Percentiles rank a stretch among this genome's conserved stretches.
Evolutionary conservation across 2,797 vertebrate species (phyloP).

Genomic region (Pseudomugil tenellus): DNA sequence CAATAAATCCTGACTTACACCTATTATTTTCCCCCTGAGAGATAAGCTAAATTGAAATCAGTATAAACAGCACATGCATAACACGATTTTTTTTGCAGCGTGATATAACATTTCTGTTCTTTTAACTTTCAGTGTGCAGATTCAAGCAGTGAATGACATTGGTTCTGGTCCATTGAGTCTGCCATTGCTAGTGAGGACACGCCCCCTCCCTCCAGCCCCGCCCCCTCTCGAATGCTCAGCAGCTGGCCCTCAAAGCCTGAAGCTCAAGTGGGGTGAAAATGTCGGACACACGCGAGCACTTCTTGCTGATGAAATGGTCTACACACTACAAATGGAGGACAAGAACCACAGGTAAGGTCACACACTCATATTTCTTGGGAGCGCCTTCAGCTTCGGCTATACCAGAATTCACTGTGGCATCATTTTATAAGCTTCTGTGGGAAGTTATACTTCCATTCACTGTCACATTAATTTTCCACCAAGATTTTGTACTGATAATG

Average conservation of each 20-base stretch:
- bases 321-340: slow-evolving; percentile 95
- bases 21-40: not conserved
- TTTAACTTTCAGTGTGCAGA: slow-evolving; percentile 84
- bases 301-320: slow-evolving; percentile 86
- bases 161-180: slow-evolving; percentile 90
- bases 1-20: not conserved
- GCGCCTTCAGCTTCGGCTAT: too few relatives aligned
- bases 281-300: slow-evolving; percentile 82
- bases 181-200: slow-evolving; percentile 88
- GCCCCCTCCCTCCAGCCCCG: slow-evolving; percentile 91
- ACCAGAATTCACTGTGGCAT: too few relatives aligned
- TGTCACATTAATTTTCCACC: too few relatives aligned
- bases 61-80: not conserved
- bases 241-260: slow-evolving; percentile 95
- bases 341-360: slow-evolving; percentile 90
- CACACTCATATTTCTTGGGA: not conserved
- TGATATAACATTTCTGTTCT: not conserved
- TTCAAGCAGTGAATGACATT: slow-evolving; percentile 94
- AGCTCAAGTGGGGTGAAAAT: slow-evolving; percentile 96
- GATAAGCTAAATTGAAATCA: not conserved
- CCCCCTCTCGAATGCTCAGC: slow-evolving; percentile 94
- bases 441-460: too few relatives aligned
- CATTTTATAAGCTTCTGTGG: too few relatives aligned
- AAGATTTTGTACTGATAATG: too few relatives aligned
- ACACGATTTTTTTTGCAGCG: not conserved